phyloP scores from a whole-genome alignment of 2,888 invertebrate genomes.

The Plusia festucae region DNA sequence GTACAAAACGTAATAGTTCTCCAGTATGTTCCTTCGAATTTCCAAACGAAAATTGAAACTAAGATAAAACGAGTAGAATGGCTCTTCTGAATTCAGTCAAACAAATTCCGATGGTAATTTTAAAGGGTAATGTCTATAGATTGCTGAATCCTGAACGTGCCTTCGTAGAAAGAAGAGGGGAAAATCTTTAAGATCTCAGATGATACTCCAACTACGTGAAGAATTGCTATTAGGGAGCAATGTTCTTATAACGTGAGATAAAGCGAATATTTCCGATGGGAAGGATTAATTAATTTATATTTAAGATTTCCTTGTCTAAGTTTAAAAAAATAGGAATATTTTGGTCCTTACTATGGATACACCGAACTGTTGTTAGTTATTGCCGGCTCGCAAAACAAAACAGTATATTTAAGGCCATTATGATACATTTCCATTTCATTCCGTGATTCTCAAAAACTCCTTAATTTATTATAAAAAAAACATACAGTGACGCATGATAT shows the following conservation, averaged over 20 bases:
- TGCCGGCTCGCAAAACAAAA: too few species aligned
- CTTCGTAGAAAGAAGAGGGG: slow-evolving; percentile 23
- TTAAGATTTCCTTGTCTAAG: too few species aligned
- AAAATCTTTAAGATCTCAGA: slow-evolving; percentile 48
- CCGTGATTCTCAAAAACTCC: too few species aligned
- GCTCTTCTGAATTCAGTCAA: slow-evolving; percentile 45
- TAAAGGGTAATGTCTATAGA: slow-evolving; percentile 56
- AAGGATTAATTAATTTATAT: slow-evolving; percentile 53
- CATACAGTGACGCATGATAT: too few species aligned
- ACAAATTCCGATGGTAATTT: slow-evolving; percentile 59
- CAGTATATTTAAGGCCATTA: too few species aligned
- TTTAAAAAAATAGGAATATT: too few species aligned
- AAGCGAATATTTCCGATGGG: slow-evolving; percentile 42
- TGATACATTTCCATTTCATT: too few species aligned
- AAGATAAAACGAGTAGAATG: slow-evolving; percentile 38
- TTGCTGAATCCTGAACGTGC: slow-evolving; percentile 52
- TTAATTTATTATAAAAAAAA: too few species aligned
- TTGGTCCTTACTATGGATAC: background rate
- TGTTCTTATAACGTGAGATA: slow-evolving; percentile 43
- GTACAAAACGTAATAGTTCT: slow-evolving; percentile 9
- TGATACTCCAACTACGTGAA: slow-evolving; percentile 53
- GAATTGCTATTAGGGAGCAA: slow-evolving; percentile 60
- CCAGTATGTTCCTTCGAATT: slow-evolving; percentile 22
- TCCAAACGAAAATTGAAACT: slow-evolving; percentile 45
- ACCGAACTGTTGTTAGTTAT: background rate